Evolutionary conservation across 2,888 invertebrate species (phyloP), one percentile per base, ranked within the genome.

Genomic region (Meta bourneti): DNA sequence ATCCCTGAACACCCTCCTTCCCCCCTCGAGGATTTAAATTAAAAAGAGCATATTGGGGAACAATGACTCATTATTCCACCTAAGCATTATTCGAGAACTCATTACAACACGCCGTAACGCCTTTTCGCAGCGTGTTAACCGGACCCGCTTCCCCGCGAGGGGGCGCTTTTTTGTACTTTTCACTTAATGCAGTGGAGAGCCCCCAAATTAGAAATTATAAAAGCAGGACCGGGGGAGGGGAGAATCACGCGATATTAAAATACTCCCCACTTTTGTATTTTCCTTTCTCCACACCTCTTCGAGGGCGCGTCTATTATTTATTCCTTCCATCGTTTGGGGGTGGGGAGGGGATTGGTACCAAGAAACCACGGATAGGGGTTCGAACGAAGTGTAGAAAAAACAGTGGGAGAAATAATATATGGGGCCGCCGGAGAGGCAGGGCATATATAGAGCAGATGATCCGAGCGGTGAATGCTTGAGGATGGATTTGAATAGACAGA

Each of bases 41-140:
- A 87, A 86, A 86, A 85, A 78, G 51, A 13, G 34, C 61, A 51
- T 19, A 83, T 19, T 51, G 83, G 16, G 61, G 87, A 72, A 87
- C 87, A 87, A 87, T 87, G 87, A 87, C 72, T 87, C 87, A 87
- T 87, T 87, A 80, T 87, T 72, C 87, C 52, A n/a, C 71, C n/a
- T 34, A 72, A 80, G 72, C 72, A 87, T 87, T 87, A 87, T 87
- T 78, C 54, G 19, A 72, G 70, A 78, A 87, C 79, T 79, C 87
- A 87, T 87, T 87, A 87, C 72, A 79, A 54, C 79, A 54, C 71
- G 87, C 87, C 51, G 20, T 54, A 72, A 86, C 86, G 86, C 86
- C 78, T 78, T 34, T 61, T 71, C 1, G 70, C 8, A 20, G 78
- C 34, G 34, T 34, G 34, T 34, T 34, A 34, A 4, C 34, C 34